phyloP scores from a whole-genome alignment of 2,113 vertebrate species.

The Oreochromis spilurus region DNA sequence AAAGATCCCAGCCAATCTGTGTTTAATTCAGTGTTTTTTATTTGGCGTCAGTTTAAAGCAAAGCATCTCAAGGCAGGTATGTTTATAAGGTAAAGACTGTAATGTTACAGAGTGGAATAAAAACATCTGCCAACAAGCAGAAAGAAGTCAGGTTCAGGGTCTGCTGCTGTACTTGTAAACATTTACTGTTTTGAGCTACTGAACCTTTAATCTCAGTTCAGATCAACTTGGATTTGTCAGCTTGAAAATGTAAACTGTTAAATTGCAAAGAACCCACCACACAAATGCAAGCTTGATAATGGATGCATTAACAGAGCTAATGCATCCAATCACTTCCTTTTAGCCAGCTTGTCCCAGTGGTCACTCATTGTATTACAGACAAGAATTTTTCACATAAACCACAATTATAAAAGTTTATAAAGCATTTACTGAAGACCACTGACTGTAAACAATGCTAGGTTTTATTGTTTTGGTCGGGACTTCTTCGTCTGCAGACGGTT shows the following conservation, averaged over 20 bases:
- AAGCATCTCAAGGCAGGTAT: neutral
- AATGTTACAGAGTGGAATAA: neutral
- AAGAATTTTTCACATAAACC: neutral
- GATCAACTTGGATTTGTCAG: neutral
- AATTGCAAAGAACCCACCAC: neutral
- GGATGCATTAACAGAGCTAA: neutral
- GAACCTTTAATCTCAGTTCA: neutral
- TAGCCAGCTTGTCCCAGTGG: neutral
- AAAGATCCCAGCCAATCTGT: neutral
- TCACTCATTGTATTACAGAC: neutral
- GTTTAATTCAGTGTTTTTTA: neutral
- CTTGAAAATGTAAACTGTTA: neutral
- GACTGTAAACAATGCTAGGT: fast-evolving
- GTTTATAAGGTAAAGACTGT: neutral
- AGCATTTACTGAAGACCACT: neutral
- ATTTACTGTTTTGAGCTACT: neutral
- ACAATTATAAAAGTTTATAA: neutral
- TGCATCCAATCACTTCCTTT: neutral
- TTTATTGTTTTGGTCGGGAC: neutral
- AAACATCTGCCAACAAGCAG: neutral
- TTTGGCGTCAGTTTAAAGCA: neutral
- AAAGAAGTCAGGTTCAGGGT: neutral
- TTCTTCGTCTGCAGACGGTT: fast-evolving
- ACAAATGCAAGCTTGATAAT: neutral
- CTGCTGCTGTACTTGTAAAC: neutral